These are phyloP conservation scores for Corythoichthys haematopterus DNA, from an alignment of 2,113 vertebrate species.

Conservation along the genomic window DNA sequence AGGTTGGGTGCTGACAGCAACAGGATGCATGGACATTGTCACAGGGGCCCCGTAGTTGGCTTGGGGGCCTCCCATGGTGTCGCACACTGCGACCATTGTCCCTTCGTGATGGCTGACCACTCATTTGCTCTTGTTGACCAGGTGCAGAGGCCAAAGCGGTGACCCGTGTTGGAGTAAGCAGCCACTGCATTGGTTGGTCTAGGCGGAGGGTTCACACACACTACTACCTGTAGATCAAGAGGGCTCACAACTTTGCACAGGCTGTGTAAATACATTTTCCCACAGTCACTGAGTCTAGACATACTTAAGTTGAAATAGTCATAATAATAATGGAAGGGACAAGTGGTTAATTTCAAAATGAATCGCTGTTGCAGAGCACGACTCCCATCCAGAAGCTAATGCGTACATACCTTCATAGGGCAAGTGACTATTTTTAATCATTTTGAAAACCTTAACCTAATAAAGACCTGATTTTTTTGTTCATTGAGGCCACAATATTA, in stretches of 20 bases:
- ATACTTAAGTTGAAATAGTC: not conserved
- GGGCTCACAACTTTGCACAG: not conserved
- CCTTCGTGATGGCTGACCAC: slow-evolving; percentile 25
- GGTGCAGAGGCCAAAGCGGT: slow-evolving; percentile 44
- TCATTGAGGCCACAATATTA: too few species aligned
- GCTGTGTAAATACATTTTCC: not conserved
- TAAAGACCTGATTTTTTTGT: too few species aligned
- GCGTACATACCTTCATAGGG: too few species aligned
- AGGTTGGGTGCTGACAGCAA: slow-evolving; percentile 41
- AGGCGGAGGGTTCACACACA: slow-evolving; percentile 4
- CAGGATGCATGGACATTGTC: slow-evolving; percentile 68
- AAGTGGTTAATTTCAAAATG: not conserved
- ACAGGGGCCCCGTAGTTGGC: slow-evolving; percentile 28
- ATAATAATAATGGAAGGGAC: not conserved
- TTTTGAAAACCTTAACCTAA: too few species aligned
- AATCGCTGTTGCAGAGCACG: too few species aligned
- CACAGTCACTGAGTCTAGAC: not conserved
- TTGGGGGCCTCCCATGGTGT: slow-evolving; percentile 14
- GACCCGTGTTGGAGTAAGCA: slow-evolving; percentile 10
- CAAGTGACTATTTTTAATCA: too few species aligned
- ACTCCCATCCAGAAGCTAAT: too few species aligned
- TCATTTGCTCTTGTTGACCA: slow-evolving; percentile 43
- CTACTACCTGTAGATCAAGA: not conserved
- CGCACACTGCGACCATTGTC: slow-evolving; percentile 56
- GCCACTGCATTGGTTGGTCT: slow-evolving; percentile 1